Conservation (phyloP, 2,888 invertebrate species). For the Drosophila lacicola region DNA sequence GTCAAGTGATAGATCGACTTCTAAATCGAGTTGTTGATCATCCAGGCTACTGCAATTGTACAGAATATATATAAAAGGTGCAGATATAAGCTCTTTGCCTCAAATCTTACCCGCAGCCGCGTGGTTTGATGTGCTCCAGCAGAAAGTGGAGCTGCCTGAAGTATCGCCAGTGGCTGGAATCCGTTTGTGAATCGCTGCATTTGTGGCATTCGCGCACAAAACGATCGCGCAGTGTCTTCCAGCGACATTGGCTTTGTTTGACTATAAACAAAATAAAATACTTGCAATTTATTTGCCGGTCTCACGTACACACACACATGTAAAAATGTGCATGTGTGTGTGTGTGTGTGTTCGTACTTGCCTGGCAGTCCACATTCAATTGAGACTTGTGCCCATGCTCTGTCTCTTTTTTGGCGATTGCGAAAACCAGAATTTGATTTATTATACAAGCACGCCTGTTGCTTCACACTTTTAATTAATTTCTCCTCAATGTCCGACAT, state of each 20-base stretch:
- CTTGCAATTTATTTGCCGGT: neutral
- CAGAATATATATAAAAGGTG: too few relatives aligned
- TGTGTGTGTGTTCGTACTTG: conserved; percentile 19
- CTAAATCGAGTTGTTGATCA: neutral
- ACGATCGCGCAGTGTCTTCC: conserved; percentile 45
- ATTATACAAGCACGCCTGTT: conserved; percentile 40
- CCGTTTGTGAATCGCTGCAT: conserved; percentile 1
- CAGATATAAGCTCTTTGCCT: neutral
- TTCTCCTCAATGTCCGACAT: conserved; percentile 21
- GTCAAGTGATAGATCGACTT: neutral
- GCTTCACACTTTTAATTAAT: conserved; percentile 36
- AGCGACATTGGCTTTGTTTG: conserved; percentile 31
- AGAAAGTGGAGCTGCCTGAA: conserved; percentile 34
- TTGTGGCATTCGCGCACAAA: conserved; percentile 46
- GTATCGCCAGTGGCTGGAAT: conserved; percentile 5
- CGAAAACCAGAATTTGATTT: conserved; percentile 29
- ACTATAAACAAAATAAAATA: conserved; percentile 18
- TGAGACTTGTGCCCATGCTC: conserved; percentile 42
- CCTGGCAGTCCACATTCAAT: conserved; percentile 36
- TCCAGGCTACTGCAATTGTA: neutral
- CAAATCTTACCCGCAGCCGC: conserved; percentile 7
- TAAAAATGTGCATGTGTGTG: neutral
- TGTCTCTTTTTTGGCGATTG: conserved; percentile 6
- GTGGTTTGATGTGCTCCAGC: conserved; percentile 26
- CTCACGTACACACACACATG: neutral